phyloP scores from a whole-genome alignment of 53 echinoderm and acorn worm species.

The Henricia sp. region DNA sequence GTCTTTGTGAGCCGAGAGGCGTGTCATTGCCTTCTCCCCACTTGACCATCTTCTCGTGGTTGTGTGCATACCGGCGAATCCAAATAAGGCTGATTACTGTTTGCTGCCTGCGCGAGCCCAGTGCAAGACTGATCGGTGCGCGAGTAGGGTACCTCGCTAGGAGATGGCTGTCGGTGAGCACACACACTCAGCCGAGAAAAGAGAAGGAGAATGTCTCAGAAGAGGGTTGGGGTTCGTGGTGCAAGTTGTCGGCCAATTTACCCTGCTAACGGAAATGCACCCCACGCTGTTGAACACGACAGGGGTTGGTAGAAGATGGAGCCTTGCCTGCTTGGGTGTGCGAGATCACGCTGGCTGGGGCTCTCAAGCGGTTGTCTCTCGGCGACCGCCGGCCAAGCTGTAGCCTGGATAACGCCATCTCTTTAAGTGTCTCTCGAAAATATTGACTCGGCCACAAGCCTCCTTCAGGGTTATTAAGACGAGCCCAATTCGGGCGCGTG shows the following conservation, averaged over 20 bases:
- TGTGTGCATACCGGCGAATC: slow-evolving; percentile 47
- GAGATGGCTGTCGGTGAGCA: slow-evolving; percentile 24
- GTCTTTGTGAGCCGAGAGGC: slow-evolving; percentile 48
- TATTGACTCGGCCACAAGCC: slow-evolving; percentile 50
- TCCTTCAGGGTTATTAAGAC: slow-evolving; percentile 60
- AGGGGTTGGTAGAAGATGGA: slow-evolving; percentile 3
- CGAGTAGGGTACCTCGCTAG: slow-evolving; percentile 13
- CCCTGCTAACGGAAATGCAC: slow-evolving; percentile 44
- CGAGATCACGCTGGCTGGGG: slow-evolving; percentile 46
- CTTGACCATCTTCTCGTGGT: slow-evolving; percentile 32
- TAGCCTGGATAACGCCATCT: slow-evolving; percentile 58
- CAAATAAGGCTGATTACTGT: slow-evolving; percentile 29
- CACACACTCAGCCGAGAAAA: slow-evolving; percentile 7
- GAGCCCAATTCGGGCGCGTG: slow-evolving; percentile 46
- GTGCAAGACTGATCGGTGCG: slow-evolving; percentile 6
- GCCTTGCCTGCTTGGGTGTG: slow-evolving; percentile 53
- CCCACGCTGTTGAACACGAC: slow-evolving; percentile 13
- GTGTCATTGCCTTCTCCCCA: slow-evolving; percentile 50
- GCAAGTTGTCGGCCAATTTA: slow-evolving; percentile 52
- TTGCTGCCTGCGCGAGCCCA: background rate
- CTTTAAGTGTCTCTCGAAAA: slow-evolving; percentile 56
- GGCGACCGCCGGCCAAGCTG: slow-evolving; percentile 41
- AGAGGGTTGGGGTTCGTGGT: background rate
- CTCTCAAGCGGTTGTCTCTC: slow-evolving; percentile 28
- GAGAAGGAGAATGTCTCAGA: background rate